A percentile compares a stretch with the other conserved stretches of the same genome.
Conservation (phyloP, 2,888 invertebrate species). For the Tetheella fluctuosa region DNA sequence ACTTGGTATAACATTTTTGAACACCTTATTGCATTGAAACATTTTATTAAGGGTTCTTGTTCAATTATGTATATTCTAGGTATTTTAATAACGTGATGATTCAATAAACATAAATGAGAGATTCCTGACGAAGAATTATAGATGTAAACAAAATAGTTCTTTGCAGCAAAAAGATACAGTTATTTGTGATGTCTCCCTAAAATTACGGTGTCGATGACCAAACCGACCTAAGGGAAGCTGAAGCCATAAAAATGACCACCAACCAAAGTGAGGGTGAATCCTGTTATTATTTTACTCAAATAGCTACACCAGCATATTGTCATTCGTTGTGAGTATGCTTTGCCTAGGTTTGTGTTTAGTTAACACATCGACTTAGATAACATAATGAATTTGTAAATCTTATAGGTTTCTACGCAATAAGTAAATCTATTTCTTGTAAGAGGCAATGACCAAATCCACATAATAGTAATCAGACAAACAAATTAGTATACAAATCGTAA, state of each 20-base stretch:
- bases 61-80: too few species aligned
- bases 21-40: neutral
- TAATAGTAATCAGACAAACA: neutral
- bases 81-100: neutral
- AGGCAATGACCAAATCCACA: too few species aligned
- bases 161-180: slow-evolving; percentile 43
- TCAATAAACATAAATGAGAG: neutral
- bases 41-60: too few species aligned
- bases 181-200: slow-evolving; percentile 49
- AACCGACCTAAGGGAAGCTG: slow-evolving; percentile 70
- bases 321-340: slow-evolving; percentile 20
- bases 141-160: neutral
- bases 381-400: too few species aligned
- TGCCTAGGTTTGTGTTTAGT: too few species aligned
- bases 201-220: slow-evolving; percentile 76
- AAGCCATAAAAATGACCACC: slow-evolving; percentile 71
- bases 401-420: too few species aligned
- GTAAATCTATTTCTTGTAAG: too few species aligned
- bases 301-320: slow-evolving; percentile 20
- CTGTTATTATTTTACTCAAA: slow-evolving; percentile 60
- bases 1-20: neutral
- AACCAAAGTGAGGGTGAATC: slow-evolving; percentile 66
- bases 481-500: neutral
- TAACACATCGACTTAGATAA: too few species aligned
- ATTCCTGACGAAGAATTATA: neutral